Evolutionary conservation across 2,113 vertebrate species (phyloP).

Genomic region (Eira barbara): DNA sequence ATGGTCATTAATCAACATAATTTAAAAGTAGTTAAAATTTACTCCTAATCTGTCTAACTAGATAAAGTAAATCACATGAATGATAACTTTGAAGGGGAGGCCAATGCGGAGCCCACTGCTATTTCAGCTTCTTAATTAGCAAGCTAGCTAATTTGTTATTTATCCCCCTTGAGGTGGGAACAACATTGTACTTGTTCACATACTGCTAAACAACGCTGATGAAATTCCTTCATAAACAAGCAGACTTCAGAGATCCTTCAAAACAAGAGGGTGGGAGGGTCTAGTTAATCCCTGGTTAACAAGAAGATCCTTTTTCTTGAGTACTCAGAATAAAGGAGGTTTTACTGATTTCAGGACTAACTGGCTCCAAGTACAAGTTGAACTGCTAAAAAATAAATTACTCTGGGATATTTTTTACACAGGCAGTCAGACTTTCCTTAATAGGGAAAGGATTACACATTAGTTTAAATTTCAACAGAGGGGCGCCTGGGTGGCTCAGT

Average conservation of each 20-base stretch:
- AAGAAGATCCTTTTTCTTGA: conserved; percentile 22
- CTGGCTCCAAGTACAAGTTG: background rate
- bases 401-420: background rate
- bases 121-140: conserved; percentile 29
- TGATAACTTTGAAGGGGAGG: background rate
- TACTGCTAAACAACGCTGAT: background rate
- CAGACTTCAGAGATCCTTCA: conserved; percentile 4
- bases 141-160: conserved; percentile 36
- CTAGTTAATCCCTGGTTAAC: conserved; percentile 17
- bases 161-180: background rate
- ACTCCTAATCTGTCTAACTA: background rate
- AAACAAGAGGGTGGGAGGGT: background rate
- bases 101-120: background rate
- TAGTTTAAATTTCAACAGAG: background rate
- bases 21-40: conserved; percentile 5
- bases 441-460: background rate
- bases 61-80: background rate
- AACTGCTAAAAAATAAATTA: conserved; percentile 25
- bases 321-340: conserved; percentile 3
- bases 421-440: background rate
- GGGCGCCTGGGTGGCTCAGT: background rate
- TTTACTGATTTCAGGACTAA: conserved; percentile 54
- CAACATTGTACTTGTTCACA: background rate
- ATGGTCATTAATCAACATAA: background rate
- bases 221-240: conserved; percentile 28